These are phyloP conservation scores for Drosophila santomea DNA, from an alignment of 1,140 invertebrate species.

Conservation along the genomic window DNA sequence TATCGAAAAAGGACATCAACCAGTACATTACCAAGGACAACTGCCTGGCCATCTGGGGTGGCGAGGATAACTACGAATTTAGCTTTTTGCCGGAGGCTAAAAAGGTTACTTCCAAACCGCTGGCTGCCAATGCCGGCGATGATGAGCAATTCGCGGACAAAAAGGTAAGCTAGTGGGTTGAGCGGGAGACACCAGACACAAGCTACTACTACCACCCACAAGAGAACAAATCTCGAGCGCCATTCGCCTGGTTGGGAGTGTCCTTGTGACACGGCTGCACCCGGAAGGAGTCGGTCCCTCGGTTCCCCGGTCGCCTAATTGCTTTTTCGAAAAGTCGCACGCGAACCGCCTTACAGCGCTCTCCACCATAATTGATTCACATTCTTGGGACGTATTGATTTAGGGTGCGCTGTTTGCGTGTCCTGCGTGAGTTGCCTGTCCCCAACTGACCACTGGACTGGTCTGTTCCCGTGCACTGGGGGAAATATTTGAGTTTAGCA, in stretches of 20 bases:
- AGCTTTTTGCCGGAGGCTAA: slow-evolving; percentile 87
- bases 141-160: slow-evolving; percentile 60
- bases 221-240: slow-evolving; percentile 36
- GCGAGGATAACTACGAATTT: slow-evolving; percentile 91
- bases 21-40: slow-evolving; percentile 92
- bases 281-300: slow-evolving; percentile 31
- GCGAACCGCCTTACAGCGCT: slow-evolving; percentile 43
- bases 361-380: slow-evolving; percentile 74
- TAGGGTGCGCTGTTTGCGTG: slow-evolving; percentile 69
- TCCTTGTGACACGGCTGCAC: slow-evolving; percentile 35
- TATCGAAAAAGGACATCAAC: slow-evolving; percentile 91
- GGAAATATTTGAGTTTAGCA: not conserved
- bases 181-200: slow-evolving; percentile 1
- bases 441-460: slow-evolving; percentile 34
- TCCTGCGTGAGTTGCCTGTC: slow-evolving; percentile 58
- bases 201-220: slow-evolving; percentile 7
- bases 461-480: slow-evolving; percentile 20
- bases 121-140: slow-evolving; percentile 51
- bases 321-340: slow-evolving; percentile 61
- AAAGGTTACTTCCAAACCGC: slow-evolving; percentile 16
- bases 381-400: slow-evolving; percentile 70
- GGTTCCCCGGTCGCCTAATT: slow-evolving; percentile 62
- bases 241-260: slow-evolving; percentile 49
- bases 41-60: slow-evolving; percentile 93
- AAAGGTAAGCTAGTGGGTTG: slow-evolving; percentile 57